These are phyloP conservation scores for Pocillopora meandrina DNA, from an alignment of 92 coral and sea anemone genomes.

Conservation along the genomic window DNA sequence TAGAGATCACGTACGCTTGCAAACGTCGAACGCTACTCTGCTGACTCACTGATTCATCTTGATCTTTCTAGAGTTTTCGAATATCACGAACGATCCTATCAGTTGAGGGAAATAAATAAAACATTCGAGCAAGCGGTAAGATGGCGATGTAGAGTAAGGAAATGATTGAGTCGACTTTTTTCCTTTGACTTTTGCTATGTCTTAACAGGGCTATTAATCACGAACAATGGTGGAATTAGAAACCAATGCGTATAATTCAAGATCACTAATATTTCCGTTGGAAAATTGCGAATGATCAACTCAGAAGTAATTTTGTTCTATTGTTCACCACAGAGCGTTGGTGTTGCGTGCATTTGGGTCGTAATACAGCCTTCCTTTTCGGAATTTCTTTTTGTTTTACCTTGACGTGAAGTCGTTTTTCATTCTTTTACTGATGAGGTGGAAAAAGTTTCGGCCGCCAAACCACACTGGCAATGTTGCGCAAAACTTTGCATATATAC, in stretches of 20 bases:
- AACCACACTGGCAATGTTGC: not conserved
- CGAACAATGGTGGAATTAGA: no score
- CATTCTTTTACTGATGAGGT: not conserved
- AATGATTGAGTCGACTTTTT: no score
- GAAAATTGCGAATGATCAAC: no score
- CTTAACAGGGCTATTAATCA: not conserved
- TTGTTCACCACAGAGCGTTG: no score
- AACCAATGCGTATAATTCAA: no score
- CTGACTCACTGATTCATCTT: not conserved
- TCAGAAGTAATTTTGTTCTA: no score
- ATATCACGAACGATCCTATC: not conserved
- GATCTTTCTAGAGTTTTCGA: constrained; percentile 4
- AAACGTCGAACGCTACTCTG: not conserved
- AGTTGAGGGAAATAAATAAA: not conserved
- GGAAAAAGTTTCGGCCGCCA: not conserved
- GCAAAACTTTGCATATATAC: not conserved
- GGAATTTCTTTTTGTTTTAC: not conserved
- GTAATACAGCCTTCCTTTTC: no score
- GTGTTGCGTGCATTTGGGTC: no score
- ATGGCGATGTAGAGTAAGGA: no score
- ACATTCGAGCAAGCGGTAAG: not conserved
- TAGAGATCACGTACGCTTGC: constrained; percentile 13
- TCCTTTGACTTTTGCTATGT: not conserved
- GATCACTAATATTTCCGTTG: no score
- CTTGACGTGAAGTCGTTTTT: not conserved